Base-by-base conservation (phyloP, 2,888 invertebrate species). In the Eupeodes latifasciatus region DNA sequence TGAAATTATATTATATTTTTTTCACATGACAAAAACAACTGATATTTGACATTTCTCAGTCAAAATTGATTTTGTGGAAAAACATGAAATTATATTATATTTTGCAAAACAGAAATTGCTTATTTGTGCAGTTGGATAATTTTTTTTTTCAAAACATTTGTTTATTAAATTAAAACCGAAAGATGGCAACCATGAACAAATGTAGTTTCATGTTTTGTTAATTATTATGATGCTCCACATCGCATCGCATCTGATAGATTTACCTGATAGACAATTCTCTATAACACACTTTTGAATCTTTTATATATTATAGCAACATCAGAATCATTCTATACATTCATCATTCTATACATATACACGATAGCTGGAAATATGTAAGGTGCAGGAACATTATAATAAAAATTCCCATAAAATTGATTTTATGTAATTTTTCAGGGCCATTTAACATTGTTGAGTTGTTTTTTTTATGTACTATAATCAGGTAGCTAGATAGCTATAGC, bases 341-440 rank as follows among this genome's bases (percentile, higher is more conserved):
- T 40, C n/a, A 34, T 12, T 2, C 19, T 3, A 5, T 53, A 51
- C 53, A 53, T 44, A n/a, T n/a, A n/a, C n/a, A 10, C 12, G n/a
- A n/a, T 49, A 19, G 5, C 14, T 11, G 34, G 12, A 27, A 27
- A 55, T 16, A 44, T 9, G 10, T 5, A 9, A 44, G 10, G 44
- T 19, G 14, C 49, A 61, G 19, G 51, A 59, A 55, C 34, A 19
- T 47, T 47, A 16, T 40, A 61, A 57, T 11, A 75, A 72, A 59
- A 79, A 79, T 83, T 86, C 86, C 86, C 83, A 87, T 83, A 44
- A 80, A 87, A 87, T 87, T 80, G 83, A 82, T 82, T 83, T 61
- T 76, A 6, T 62, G 82, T 67, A 72, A 77, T 66, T 79, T 69
- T 51, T 67, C 81, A 85, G 49, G 81, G 81, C 71, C 85, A 82